These are phyloP conservation scores for Protosalanx chinensis DNA, from an alignment of 2,797 vertebrate genomes.

Conservation along the genomic window DNA sequence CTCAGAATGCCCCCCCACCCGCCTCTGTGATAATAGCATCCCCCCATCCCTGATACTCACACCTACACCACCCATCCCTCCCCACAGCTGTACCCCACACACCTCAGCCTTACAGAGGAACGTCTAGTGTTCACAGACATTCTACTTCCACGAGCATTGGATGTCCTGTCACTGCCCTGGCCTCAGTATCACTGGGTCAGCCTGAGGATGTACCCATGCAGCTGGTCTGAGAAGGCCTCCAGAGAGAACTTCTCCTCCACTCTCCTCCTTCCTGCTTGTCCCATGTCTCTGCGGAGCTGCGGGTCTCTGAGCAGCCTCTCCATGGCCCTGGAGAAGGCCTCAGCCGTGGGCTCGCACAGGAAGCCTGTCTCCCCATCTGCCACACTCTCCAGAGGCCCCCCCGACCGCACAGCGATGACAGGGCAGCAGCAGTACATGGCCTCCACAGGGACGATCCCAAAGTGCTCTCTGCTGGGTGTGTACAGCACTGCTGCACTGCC, in stretches of 20 bases:
- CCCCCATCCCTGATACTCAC: constrained; percentile 12
- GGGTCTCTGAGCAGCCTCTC: constrained; percentile 81
- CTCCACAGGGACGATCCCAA: constrained; percentile 95
- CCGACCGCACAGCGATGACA: constrained; percentile 90
- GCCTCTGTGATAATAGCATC: neutral
- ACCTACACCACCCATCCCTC: neutral
- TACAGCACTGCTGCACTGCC: constrained; percentile 85
- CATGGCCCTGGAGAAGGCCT: constrained; percentile 85
- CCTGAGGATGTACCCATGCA: constrained; percentile 80
- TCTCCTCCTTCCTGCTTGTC: constrained; percentile 83
- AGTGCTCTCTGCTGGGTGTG: constrained; percentile 95
- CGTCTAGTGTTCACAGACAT: neutral
- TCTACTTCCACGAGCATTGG: neutral
- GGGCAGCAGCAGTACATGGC: constrained; percentile 95
- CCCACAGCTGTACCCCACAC: constrained; percentile 15
- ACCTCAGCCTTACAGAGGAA: constrained; percentile 4
- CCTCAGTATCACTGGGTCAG: constrained; percentile 71
- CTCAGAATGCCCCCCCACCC: constrained; percentile 36
- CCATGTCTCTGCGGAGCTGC: constrained; percentile 82
- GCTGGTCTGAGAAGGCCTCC: constrained; percentile 85
- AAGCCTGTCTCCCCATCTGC: constrained; percentile 85
- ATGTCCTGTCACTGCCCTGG: constrained; percentile 20
- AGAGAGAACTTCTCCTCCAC: constrained; percentile 87
- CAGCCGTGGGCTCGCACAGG: constrained; percentile 82
- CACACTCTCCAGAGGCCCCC: constrained; percentile 91